Conservation (phyloP, 2,113 vertebrate species). For the Condylura cristata region DNA sequence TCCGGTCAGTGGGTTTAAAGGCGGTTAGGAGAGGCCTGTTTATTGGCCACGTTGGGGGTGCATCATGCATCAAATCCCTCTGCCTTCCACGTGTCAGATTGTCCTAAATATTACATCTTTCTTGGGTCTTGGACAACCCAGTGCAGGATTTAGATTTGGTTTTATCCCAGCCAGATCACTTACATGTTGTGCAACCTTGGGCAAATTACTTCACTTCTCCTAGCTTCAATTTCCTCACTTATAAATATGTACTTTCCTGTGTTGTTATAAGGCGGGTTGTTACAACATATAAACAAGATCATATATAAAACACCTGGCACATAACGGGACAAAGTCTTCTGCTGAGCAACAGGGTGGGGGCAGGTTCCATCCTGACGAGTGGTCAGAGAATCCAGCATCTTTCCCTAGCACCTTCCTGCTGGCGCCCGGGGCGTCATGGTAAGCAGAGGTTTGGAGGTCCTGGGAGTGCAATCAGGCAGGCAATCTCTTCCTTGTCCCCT, state of each 20-base stretch:
- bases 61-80: background rate
- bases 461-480: background rate
- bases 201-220: slow-evolving; percentile 49
- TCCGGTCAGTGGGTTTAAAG: background rate
- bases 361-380: background rate
- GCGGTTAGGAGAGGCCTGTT: background rate
- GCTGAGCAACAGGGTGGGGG: background rate
- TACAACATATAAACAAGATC: slow-evolving; percentile 5
- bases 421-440: background rate
- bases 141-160: slow-evolving; percentile 41
- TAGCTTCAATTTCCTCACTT: slow-evolving; percentile 37
- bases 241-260: slow-evolving; percentile 41
- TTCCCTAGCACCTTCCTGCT: background rate
- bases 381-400: background rate
- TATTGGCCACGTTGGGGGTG: background rate
- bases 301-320: background rate
- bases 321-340: background rate
- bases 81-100: background rate
- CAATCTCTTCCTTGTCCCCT: background rate
- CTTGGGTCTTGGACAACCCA: slow-evolving; percentile 33
- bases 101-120: slow-evolving; percentile 14
- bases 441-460: background rate
- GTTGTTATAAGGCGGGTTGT: slow-evolving; percentile 26
- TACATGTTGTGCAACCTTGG: slow-evolving; percentile 36
- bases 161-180: slow-evolving; percentile 41